Base-by-base conservation (phyloP, 2,888 invertebrate species). In the Ennomos quercinarius region DNA sequence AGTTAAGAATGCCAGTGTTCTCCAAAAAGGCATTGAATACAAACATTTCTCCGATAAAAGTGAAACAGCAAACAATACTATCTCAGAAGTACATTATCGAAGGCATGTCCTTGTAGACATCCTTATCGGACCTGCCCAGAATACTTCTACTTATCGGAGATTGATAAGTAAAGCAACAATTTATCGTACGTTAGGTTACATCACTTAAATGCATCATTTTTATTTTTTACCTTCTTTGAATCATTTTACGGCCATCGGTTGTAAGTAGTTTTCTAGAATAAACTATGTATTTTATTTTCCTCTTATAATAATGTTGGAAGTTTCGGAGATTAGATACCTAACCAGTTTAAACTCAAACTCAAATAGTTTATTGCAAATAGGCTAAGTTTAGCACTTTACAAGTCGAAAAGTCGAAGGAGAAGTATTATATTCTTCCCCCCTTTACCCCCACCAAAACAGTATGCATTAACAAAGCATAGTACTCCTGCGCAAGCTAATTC, bases 81-180 rank as follows among this genome's bases (percentile, higher is more conserved):
- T 56, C 60, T 56, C 43, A 45, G 52, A 49, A 56, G 47, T 13
- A 17, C 17, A 36, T 39, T 57, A 58, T 54, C 55, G 36, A 17
- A 34, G 42, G 50, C 46, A 53, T 59, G 76, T 71, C 80, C 81
- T 81, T 80, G 80, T 39, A 66, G 72, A 66, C 52, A 58, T 57
- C 61, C 62, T 71, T 79, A 77, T 78, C 76, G 44, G 64, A 2
- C 70, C 72, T 67, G 68, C 77, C 77, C 64, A 67, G 75, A 71
- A 64, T 55, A 66, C 69, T 60, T 60, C 53, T 64, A 66, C 54
- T 58, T 70, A 71, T 69, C 66, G 63, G 54, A 67, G 57, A 65
- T 68, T 63, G 67, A 69, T 63, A 64, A 71, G 60, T 10, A 2
- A 69, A 61, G 67, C 50, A 63, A 48, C 63, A 47, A 50, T 46